Percentiles rank a stretch among this genome's conserved stretches.
phyloP scores from a whole-genome alignment of 23 tunicate genomes.

The Halocynthia roretzi region DNA sequence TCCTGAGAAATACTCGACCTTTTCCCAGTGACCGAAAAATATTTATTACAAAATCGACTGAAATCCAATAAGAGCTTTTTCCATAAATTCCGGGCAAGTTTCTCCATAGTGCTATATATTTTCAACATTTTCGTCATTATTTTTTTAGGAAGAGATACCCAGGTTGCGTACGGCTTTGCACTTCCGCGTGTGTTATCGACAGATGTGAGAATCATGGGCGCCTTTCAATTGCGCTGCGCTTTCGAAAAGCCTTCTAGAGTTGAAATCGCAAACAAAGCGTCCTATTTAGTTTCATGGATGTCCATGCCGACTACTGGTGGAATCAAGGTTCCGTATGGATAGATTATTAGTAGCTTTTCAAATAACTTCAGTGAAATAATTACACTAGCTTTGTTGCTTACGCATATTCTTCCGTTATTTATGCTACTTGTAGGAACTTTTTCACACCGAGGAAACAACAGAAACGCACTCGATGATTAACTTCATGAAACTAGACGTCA shows the following conservation, averaged over 20 bases:
- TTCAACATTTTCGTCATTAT: too few relatives aligned
- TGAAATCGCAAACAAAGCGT: slow-evolving; percentile 11
- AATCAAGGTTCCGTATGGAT: too few relatives aligned
- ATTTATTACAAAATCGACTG: too few relatives aligned
- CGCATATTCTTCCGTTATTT: not conserved
- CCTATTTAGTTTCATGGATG: not conserved
- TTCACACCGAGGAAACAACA: slow-evolving; percentile 5
- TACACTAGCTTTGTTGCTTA: not conserved
- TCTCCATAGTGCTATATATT: too few relatives aligned
- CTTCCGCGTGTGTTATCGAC: not conserved
- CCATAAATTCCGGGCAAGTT: too few relatives aligned
- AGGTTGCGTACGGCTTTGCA: not conserved
- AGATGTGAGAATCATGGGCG: not conserved
- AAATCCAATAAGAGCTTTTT: too few relatives aligned
- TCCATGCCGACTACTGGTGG: not conserved
- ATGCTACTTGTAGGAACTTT: not conserved
- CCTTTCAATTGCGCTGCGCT: slow-evolving; percentile 7
- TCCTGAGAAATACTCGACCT: too few relatives aligned
- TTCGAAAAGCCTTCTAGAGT: slow-evolving; percentile 5
- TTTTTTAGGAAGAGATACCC: too few relatives aligned
- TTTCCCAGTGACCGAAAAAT: too few relatives aligned
- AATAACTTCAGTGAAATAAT: not conserved
- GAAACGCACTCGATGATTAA: not conserved
- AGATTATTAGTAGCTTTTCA: too few relatives aligned
- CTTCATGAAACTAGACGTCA: slow-evolving; percentile 5